phyloP scores from a whole-genome alignment of 2,113 vertebrate genomes.

The Oryzias javanicus region DNA sequence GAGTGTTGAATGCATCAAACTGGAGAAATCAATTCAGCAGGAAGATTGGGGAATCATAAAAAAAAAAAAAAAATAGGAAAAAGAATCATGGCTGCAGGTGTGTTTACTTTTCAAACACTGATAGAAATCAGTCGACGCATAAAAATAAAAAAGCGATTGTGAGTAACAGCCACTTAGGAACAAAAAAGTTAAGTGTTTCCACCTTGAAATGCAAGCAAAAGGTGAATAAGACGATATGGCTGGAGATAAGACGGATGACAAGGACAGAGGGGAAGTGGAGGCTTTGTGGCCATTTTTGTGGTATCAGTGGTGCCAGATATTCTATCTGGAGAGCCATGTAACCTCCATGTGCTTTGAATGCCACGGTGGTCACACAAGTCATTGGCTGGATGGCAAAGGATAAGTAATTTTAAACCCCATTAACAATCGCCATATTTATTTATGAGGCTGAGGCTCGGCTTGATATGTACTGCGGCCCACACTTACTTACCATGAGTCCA shows the following conservation, averaged over 20 bases:
- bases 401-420: constrained; percentile 83
- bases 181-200: constrained; percentile 26
- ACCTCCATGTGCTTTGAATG: constrained; percentile 60
- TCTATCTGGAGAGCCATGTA: constrained; percentile 63
- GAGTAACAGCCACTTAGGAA: constrained; percentile 43
- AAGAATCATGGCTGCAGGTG: constrained; percentile 27
- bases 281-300: constrained; percentile 55
- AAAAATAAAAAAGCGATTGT: background rate
- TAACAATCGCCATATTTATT: constrained; percentile 83
- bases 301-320: constrained; percentile 68
- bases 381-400: constrained; percentile 66
- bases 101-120: constrained; percentile 46
- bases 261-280: constrained; percentile 52
- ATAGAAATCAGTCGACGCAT: constrained; percentile 56
- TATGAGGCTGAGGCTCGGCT: constrained; percentile 68
- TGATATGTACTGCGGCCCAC: constrained; percentile 69
- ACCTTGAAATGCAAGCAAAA: constrained; percentile 45
- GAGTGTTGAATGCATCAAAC: constrained; percentile 18
- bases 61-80: background rate
- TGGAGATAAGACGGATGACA: constrained; percentile 44
- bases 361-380: constrained; percentile 71
- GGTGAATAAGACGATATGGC: constrained; percentile 47
- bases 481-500: constrained; percentile 68
- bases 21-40: constrained; percentile 46
- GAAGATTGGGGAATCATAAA: constrained; percentile 48